A percentile compares a stretch with the other conserved stretches of the same genome.
phyloP scores from a whole-genome alignment of 2,888 invertebrate genomes.

The Neoascia interrupta region DNA sequence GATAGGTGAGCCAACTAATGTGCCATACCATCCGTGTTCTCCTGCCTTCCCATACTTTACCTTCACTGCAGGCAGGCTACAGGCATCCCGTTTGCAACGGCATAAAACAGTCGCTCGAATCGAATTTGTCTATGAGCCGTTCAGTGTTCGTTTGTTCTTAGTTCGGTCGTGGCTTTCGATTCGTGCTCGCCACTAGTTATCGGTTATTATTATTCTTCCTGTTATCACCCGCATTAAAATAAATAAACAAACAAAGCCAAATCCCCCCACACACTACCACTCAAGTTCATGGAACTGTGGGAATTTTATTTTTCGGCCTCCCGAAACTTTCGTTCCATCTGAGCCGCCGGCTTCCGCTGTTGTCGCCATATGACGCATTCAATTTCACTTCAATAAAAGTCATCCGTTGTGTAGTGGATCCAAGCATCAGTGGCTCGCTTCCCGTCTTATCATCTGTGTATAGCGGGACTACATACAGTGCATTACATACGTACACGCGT shows the following conservation, averaged over 20 bases:
- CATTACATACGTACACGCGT: conserved; percentile 19
- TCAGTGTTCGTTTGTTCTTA: conserved; percentile 34
- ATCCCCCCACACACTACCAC: conserved; percentile 28
- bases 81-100: not conserved
- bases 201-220: conserved; percentile 31
- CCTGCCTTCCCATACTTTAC: not conserved
- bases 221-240: conserved; percentile 33
- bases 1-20: conserved; percentile 37
- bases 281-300: conserved; percentile 67
- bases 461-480: too few relatives aligned
- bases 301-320: conserved; percentile 52
- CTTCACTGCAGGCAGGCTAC: not conserved
- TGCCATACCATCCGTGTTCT: conserved; percentile 18
- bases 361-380: conserved; percentile 55
- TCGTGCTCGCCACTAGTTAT: conserved; percentile 37
- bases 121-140: conserved; percentile 45
- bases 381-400: conserved; percentile 54
- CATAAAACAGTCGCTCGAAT: conserved; percentile 20
- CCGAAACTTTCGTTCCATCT: conserved; percentile 38
- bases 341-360: conserved; percentile 51
- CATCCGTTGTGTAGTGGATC: conserved; percentile 40
- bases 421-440: conserved; percentile 32
- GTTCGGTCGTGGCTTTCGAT: conserved; percentile 32
- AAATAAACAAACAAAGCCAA: conserved; percentile 51
- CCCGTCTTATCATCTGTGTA: conserved; percentile 49